These are phyloP conservation scores for Dysmachus trigonus DNA, from an alignment of 2,888 invertebrate species.

Conservation along the genomic window DNA sequence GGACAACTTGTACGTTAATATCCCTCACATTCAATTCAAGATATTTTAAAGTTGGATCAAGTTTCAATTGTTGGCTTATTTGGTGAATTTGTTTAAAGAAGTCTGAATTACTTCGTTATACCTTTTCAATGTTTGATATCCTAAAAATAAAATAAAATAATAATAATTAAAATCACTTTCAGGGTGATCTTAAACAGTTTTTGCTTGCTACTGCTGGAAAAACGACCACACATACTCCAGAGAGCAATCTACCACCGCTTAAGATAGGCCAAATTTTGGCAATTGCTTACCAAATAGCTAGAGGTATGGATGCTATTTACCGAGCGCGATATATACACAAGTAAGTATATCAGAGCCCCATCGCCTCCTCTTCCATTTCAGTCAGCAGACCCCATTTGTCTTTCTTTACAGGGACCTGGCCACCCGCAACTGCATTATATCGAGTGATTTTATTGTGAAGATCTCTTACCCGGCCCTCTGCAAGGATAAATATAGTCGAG, in stretches of 20 bases:
- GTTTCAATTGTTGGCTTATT: too few species aligned
- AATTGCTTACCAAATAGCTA: conserved; percentile 79
- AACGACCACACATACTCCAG: conserved; percentile 57
- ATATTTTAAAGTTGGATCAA: too few species aligned
- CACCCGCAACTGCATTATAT: conserved; percentile 89
- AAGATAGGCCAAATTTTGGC: conserved; percentile 73
- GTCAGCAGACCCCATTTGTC: background rate
- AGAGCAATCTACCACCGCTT: conserved; percentile 69
- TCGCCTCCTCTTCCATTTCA: background rate
- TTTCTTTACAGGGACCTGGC: conserved; percentile 80
- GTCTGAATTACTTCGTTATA: too few species aligned
- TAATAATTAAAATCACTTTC: conserved; percentile 43
- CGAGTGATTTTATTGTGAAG: conserved; percentile 81
- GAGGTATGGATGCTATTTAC: conserved; percentile 82
- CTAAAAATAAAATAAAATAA: too few species aligned
- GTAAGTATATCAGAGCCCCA: conserved; percentile 57
- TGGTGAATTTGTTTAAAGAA: too few species aligned
- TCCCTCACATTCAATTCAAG: too few species aligned
- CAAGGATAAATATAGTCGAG: conserved; percentile 86
- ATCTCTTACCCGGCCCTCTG: conserved; percentile 82
- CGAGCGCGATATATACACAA: conserved; percentile 83
- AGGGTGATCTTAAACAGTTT: conserved; percentile 94
- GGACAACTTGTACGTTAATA: too few species aligned
- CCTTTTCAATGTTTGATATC: too few species aligned
- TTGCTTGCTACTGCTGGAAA: conserved; percentile 70